A percentile compares a stretch with the other conserved stretches of the same genome.
phyloP scores from a whole-genome alignment of 2,113 vertebrate genomes.

The Odobenus rosmarus region DNA sequence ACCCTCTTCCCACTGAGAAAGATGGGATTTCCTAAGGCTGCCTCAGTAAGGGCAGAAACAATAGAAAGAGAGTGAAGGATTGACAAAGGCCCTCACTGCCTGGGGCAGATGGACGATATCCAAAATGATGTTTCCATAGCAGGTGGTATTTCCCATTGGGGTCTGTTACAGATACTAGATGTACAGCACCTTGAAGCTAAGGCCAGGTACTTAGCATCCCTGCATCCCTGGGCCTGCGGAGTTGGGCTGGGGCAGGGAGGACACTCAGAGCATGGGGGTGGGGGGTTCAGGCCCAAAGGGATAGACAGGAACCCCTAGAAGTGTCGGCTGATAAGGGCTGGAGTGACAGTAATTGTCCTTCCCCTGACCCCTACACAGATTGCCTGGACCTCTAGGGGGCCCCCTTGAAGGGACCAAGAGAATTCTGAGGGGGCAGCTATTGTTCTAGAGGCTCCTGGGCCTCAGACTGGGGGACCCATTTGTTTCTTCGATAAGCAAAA shows the following conservation, averaged over 20 bases:
- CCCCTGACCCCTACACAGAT: background rate
- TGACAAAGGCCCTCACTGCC: background rate
- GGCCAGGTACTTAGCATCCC: background rate
- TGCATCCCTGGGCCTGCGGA: background rate
- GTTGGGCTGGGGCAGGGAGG: background rate
- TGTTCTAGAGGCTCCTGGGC: background rate
- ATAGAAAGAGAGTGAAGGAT: background rate
- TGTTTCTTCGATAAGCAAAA: constrained; percentile 12
- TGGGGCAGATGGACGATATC: background rate
- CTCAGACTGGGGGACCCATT: background rate
- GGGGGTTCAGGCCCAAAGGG: background rate
- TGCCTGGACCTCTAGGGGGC: background rate
- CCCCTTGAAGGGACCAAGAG: background rate
- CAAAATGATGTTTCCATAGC: background rate
- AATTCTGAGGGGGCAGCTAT: background rate
- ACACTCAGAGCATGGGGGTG: background rate
- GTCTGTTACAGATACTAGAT: background rate
- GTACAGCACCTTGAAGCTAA: background rate
- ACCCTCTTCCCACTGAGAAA: background rate
- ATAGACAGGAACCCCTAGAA: background rate
- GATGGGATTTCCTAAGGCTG: background rate
- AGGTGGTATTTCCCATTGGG: background rate
- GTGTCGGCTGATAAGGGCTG: background rate
- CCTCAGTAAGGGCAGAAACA: background rate
- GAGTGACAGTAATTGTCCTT: background rate